Percentiles rank a stretch among this genome's conserved stretches.
phyloP scores from a whole-genome alignment of 2,113 vertebrate species.

The Toxotes chatareus region DNA sequence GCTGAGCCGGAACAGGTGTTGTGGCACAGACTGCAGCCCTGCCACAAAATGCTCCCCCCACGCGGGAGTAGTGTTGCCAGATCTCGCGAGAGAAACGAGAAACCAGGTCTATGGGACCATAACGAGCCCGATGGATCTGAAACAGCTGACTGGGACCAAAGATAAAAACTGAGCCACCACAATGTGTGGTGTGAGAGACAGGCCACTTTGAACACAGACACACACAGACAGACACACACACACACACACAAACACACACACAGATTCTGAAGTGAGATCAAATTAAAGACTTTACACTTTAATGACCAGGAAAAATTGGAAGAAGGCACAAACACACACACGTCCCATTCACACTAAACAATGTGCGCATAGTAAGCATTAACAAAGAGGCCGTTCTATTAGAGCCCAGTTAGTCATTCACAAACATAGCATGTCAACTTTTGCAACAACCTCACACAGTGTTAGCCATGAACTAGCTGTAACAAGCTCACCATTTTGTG shows the following conservation, averaged over 20 bases:
- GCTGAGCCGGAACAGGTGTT: conserved; percentile 52
- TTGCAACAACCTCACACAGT: not conserved
- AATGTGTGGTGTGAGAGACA: too few species aligned
- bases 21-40: not conserved
- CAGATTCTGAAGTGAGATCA: not conserved
- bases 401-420: not conserved
- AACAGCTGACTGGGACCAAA: too few species aligned
- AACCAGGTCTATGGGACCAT: too few species aligned
- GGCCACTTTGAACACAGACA: too few species aligned
- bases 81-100: too few species aligned
- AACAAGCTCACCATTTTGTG: too few species aligned
- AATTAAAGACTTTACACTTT: not conserved
- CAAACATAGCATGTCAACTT: not conserved
- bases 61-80: conserved; percentile 21
- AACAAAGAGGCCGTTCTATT: conserved; percentile 16
- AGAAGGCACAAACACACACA: conserved; percentile 18
- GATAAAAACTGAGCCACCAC: too few species aligned
- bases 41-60: not conserved
- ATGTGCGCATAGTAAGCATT: not conserved
- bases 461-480: too few species aligned
- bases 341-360: conserved; percentile 28
- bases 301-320: not conserved
- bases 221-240: too few species aligned
- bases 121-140: too few species aligned
- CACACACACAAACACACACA: too few species aligned